A percentile compares a stretch with the other conserved stretches of the same genome.
Conservation (phyloP, 1,140 invertebrate species). For the Drosophila sucinea region DNA sequence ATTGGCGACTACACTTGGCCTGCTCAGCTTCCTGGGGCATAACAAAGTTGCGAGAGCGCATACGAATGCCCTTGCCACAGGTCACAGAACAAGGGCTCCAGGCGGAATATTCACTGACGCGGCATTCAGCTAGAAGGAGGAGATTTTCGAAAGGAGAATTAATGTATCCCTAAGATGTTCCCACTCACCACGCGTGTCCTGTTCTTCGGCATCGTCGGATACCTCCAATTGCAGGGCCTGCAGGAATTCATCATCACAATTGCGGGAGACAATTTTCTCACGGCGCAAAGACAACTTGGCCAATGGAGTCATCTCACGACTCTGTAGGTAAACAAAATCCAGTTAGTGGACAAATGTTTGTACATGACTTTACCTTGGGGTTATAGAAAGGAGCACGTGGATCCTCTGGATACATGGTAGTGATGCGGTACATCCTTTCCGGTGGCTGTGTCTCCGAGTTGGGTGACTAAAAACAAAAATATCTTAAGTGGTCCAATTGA, state of each 20-base stretch:
- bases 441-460: slow-evolving; percentile 93
- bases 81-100: slow-evolving; percentile 93
- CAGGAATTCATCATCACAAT: slow-evolving; percentile 88
- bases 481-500: not conserved
- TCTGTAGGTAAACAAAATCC: slow-evolving; percentile 93
- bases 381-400: not conserved
- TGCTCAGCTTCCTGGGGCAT: slow-evolving; percentile 91
- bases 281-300: slow-evolving; percentile 89
- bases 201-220: slow-evolving; percentile 89
- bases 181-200: slow-evolving; percentile 87
- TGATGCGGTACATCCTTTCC: slow-evolving; percentile 85
- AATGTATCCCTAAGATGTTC: not conserved
- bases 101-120: slow-evolving; percentile 88
- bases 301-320: slow-evolving; percentile 90
- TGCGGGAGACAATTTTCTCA: slow-evolving; percentile 88
- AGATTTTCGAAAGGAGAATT: not conserved
- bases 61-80: slow-evolving; percentile 94
- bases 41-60: slow-evolving; percentile 90
- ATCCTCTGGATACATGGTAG: slow-evolving; percentile 6
- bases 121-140: slow-evolving; percentile 88
- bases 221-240: slow-evolving; percentile 86
- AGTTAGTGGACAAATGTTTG: slow-evolving; percentile 92
- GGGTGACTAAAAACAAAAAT: slow-evolving; percentile 86
- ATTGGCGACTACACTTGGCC: slow-evolving; percentile 91
- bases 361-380: slow-evolving; percentile 38